Conservation (phyloP, 1,140 invertebrate species). For the Pogonomyrmex barbatus region DNA sequence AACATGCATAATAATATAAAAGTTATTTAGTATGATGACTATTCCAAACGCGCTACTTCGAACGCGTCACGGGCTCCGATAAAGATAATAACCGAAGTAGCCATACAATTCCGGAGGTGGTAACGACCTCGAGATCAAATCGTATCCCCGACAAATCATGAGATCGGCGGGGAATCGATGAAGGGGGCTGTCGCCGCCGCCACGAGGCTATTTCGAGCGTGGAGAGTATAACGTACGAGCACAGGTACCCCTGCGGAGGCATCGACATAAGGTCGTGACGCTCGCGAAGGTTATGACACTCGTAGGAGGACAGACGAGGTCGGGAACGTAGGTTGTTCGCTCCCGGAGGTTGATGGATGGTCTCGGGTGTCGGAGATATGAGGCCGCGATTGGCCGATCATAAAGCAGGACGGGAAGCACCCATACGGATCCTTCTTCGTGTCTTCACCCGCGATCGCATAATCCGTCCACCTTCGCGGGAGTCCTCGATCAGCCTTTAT, state of each 20-base stretch:
- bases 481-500: constrained; percentile 66
- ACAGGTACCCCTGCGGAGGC: constrained; percentile 48
- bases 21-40: not conserved
- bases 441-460: constrained; percentile 50
- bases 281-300: constrained; percentile 73
- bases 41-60: constrained; percentile 1
- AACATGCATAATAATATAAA: not conserved
- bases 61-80: constrained; percentile 12
- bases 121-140: constrained; percentile 58
- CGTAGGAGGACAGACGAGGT: constrained; percentile 73
- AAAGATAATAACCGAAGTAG: constrained; percentile 49
- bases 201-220: constrained; percentile 58
- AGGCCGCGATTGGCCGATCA: constrained; percentile 69
- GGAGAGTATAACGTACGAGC: constrained; percentile 40
- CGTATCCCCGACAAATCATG: constrained; percentile 44
- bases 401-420: constrained; percentile 70
- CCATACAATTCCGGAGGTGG: constrained; percentile 53
- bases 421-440: constrained; percentile 60
- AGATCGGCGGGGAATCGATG: constrained; percentile 44
- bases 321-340: constrained; percentile 71
- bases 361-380: constrained; percentile 68
- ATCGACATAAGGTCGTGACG: constrained; percentile 71
- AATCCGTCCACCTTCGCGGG: constrained; percentile 70
- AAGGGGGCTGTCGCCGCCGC: constrained; percentile 26
- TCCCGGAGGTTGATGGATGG: constrained; percentile 74